These are phyloP conservation scores for Gisinianus flammeolus DNA, from an alignment of 2,888 invertebrate genomes.

Conservation along the genomic window DNA sequence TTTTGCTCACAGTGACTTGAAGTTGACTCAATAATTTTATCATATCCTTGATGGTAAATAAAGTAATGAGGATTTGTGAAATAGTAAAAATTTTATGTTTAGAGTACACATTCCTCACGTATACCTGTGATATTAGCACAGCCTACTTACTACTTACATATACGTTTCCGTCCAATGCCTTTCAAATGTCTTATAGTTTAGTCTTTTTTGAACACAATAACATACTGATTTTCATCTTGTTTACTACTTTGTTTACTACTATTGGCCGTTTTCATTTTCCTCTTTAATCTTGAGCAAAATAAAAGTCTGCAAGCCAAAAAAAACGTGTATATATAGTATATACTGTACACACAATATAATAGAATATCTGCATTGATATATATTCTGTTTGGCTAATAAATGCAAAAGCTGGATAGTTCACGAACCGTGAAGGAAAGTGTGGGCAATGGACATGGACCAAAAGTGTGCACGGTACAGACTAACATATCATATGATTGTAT, in stretches of 20 bases:
- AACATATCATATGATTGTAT: neutral
- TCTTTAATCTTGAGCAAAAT: too few species aligned
- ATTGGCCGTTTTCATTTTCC: too few species aligned
- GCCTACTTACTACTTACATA: neutral
- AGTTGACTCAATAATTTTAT: too few species aligned
- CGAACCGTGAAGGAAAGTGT: neutral
- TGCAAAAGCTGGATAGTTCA: neutral
- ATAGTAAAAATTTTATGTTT: too few species aligned
- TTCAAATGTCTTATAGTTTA: neutral
- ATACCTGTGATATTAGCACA: neutral
- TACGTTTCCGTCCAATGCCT: neutral
- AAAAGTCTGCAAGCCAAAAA: too few species aligned
- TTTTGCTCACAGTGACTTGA: too few species aligned
- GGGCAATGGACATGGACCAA: neutral
- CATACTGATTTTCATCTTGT: neutral
- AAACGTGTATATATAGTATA: too few species aligned
- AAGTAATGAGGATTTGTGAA: too few species aligned
- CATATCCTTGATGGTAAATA: too few species aligned
- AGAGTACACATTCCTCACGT: neutral
- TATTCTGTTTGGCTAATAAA: too few species aligned
- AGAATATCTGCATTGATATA: neutral
- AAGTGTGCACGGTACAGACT: neutral
- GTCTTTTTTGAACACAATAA: neutral
- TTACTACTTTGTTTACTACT: neutral
- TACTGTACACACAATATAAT: neutral